Evolutionary conservation across 2,113 vertebrate species (phyloP).

Genomic region (Aythya baeri): DNA sequence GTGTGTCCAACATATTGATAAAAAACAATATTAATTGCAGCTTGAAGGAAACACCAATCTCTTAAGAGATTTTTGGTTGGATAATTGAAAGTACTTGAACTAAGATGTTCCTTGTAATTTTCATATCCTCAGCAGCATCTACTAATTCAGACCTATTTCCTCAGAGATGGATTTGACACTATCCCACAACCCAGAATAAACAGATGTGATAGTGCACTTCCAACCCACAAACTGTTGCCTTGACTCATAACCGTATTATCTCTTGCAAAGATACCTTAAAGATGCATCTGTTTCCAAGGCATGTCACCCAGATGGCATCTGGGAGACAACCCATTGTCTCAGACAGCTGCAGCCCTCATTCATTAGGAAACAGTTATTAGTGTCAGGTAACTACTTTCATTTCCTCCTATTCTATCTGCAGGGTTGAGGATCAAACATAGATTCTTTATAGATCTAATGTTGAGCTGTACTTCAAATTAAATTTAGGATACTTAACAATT

Average conservation of each 20-base stretch:
- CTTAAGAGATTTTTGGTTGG: conserved; percentile 8
- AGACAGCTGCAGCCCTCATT: neutral
- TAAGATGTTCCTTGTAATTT: neutral
- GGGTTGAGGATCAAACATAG: neutral
- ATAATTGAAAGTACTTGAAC: neutral
- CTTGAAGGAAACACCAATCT: neutral
- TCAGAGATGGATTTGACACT: neutral
- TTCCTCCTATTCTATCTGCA: neutral
- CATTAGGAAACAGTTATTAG: neutral
- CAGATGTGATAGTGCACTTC: neutral
- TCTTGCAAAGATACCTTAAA: neutral
- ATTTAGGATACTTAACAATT: neutral
- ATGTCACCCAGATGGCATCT: neutral
- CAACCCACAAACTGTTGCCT: neutral
- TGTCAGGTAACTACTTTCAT: neutral
- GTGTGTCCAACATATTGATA: neutral
- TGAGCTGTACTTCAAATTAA: neutral
- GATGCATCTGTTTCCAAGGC: neutral
- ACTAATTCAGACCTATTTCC: neutral
- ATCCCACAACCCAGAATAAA: neutral
- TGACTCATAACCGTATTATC: neutral
- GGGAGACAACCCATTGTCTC: neutral
- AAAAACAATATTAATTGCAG: neutral
- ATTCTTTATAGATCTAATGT: neutral
- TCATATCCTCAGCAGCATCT: neutral